phyloP scores from a whole-genome alignment of 23 tunicate genomes.

The Pegea sp. region DNA sequence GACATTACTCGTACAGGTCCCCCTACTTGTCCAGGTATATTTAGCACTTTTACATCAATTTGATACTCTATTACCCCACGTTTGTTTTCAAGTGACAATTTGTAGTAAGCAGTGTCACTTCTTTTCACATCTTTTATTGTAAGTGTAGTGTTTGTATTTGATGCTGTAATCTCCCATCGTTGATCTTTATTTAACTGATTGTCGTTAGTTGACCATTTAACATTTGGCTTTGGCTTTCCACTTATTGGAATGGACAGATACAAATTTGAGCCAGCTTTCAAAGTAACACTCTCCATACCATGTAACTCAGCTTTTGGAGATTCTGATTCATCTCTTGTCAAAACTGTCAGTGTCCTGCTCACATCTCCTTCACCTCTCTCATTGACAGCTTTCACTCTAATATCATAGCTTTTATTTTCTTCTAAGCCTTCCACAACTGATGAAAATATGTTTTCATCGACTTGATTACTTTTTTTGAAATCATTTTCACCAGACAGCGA shows the following conservation, averaged over 20 bases:
- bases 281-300: constrained; percentile 22
- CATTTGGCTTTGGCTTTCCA: constrained; percentile 72
- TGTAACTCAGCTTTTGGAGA: constrained; percentile 77
- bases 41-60: constrained; percentile 53
- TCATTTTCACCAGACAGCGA: constrained; percentile 40
- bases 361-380: constrained; percentile 48
- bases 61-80: constrained; percentile 41
- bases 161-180: constrained; percentile 20
- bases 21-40: constrained; percentile 61
- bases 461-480: constrained; percentile 38
- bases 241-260: constrained; percentile 54
- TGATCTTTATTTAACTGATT: constrained; percentile 8
- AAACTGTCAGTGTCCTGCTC: constrained; percentile 18
- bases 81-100: constrained; percentile 25
- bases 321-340: constrained; percentile 25
- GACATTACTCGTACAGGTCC: constrained; percentile 63
- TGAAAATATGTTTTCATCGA: constrained; percentile 9
- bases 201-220: constrained; percentile 61
- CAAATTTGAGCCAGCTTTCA: constrained; percentile 61
- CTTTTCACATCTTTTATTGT: constrained; percentile 20
- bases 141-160: neutral
- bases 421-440: constrained; percentile 47
- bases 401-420: constrained; percentile 31
- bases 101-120: constrained; percentile 46
- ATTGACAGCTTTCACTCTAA: constrained; percentile 79